phyloP scores from a whole-genome alignment of 2,888 invertebrate genomes.

The Lasioglossum morio region DNA sequence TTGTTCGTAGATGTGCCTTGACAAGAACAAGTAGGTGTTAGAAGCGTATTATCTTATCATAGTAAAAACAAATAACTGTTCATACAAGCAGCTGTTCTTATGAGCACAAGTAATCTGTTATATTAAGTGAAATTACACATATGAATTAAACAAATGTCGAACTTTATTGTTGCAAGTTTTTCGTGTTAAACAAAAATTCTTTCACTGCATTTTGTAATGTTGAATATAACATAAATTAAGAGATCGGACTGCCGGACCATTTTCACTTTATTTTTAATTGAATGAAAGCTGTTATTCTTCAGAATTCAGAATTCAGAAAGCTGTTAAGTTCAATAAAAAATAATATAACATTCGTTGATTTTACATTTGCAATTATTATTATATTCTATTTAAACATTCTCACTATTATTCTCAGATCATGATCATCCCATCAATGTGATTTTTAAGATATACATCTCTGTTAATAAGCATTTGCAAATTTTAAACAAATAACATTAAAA shows the following conservation, averaged over 20 bases:
- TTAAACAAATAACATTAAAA: neutral
- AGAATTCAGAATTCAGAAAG: neutral
- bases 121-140: neutral
- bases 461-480: neutral
- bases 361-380: neutral
- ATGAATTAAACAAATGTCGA: neutral
- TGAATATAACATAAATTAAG: neutral
- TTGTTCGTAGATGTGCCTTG: neutral
- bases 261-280: neutral
- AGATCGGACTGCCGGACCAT: neutral
- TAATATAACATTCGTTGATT: neutral
- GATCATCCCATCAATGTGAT: neutral
- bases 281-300: no score
- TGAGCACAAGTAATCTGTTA: constrained; percentile 11
- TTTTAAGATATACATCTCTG: neutral
- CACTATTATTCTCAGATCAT: neutral
- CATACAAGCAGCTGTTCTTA: constrained; percentile 23
- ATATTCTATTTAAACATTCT: neutral
- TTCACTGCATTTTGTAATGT: neutral
- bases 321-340: neutral
- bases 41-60: constrained; percentile 27
- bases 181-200: no score
- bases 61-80: constrained; percentile 16
- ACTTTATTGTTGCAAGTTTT: neutral
- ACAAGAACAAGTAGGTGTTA: constrained; percentile 9